Conservation (phyloP, 2,113 vertebrate species). For the Alces alces region DNA sequence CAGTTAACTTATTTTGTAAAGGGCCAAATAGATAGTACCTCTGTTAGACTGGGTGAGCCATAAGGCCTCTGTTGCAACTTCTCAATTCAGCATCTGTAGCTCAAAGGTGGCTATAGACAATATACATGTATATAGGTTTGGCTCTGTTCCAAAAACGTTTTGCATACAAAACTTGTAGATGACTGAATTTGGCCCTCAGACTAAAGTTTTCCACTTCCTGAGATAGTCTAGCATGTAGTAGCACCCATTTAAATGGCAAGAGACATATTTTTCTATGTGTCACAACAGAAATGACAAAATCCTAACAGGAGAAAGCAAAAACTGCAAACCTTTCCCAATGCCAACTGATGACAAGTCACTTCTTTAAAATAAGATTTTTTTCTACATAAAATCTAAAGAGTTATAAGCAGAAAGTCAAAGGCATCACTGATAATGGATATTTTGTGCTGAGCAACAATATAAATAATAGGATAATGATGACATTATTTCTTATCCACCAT, state of each 20-base stretch:
- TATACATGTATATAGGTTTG: neutral
- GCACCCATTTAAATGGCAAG: neutral
- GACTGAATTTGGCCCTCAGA: neutral
- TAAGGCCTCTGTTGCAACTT: neutral
- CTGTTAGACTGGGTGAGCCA: neutral
- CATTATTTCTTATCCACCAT: neutral
- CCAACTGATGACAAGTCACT: neutral
- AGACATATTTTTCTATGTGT: neutral
- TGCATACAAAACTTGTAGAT: neutral
- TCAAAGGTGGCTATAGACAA: neutral
- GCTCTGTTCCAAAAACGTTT: neutral
- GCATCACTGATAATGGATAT: neutral
- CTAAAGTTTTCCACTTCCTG: neutral
- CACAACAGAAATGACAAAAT: neutral
- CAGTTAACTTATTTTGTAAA: neutral
- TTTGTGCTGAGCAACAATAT: neutral
- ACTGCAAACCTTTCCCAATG: neutral
- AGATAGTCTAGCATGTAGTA: neutral
- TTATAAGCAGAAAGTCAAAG: neutral
- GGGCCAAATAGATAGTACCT: neutral
- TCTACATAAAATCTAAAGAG: neutral
- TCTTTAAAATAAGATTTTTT: neutral
- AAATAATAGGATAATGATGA: conserved; percentile 14
- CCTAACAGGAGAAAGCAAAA: neutral
- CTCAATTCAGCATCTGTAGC: neutral